Evolutionary conservation across 1,140 invertebrate genomes (phyloP), one percentile per base, ranked within the genome.

Genomic region (Phymastichus coffea): DNA sequence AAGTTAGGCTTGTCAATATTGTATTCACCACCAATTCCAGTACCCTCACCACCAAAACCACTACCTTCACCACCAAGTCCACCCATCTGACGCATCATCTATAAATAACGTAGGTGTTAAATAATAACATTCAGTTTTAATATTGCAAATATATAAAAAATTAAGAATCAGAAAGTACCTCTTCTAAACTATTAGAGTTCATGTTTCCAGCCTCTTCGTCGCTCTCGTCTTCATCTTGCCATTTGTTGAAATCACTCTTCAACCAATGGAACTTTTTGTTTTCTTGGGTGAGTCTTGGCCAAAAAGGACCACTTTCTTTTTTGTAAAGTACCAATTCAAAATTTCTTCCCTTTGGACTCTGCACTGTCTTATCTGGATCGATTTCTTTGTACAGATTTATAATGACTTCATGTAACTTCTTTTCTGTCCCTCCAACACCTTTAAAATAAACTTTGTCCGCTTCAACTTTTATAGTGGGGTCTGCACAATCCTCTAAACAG

Each of bases 161-260:
- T 17, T 22, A 49, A 55, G 33, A 64, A 60, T 52, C 54, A 66
- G 66, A 52, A 48, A 17, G 74, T 79, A 87, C 85, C 62, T 86
- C 82, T 80, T 85, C 85, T 28, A 87, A 82, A 15, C 40, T 46
- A 6, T 28, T 38, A 22, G 41, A n/a, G 64, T 86, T 81, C 25
- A 70, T 70, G 52, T 77, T 77, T 14, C 62, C 65, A 28, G 62
- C 76, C 54, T 88, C 89, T 55, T 85, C 85, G 40, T 89, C 89
- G 56, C 85, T 87, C 56, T 92, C 91, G 70, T 91, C 93, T 79
- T 98, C 95, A 83, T 98, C 95, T 75, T 90, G 90, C 95, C 95
- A 98, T 79, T 95, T 94, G 68, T 93, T 90, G 74, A 98, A 99
- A 76, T 99, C 96, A 64, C 94, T 91, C 80, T 96, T 97, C 52